Percentiles rank a stretch among this genome's conserved stretches.
Evolutionary conservation across 2,113 vertebrate species (phyloP).

Genomic region (Dasyurus viverrinus): DNA sequence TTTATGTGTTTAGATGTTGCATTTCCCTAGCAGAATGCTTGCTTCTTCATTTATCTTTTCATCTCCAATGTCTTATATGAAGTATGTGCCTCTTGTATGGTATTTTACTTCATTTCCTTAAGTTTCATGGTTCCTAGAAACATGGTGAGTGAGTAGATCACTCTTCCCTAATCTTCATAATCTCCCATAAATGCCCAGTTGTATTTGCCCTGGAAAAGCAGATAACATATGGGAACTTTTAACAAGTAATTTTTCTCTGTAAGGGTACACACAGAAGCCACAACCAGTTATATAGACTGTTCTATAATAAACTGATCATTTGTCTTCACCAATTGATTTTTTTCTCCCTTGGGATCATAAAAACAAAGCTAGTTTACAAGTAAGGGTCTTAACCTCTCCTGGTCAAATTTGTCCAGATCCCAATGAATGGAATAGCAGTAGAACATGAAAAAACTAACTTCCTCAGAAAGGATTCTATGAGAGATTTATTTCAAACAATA

Average conservation of each 20-base stretch:
- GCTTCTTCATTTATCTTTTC: background rate
- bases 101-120: background rate
- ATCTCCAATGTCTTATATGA: background rate
- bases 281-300: background rate
- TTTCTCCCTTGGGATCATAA: background rate
- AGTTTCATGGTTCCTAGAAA: background rate
- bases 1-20: background rate
- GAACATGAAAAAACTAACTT: background rate
- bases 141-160: background rate
- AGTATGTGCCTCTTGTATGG: background rate
- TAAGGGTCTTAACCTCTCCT: background rate
- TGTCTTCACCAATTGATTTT: background rate
- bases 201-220: background rate
- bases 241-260: background rate
- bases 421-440: background rate
- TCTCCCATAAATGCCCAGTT: background rate
- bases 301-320: background rate
- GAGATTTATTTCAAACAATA: background rate
- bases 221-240: background rate
- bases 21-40: background rate
- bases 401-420: background rate
- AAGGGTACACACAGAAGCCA: background rate
- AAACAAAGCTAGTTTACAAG: background rate
- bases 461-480: background rate
- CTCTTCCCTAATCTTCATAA: background rate